These are phyloP conservation scores for Minunthozetes semirufus DNA, from an alignment of 2,888 invertebrate species.

Conservation along the genomic window DNA sequence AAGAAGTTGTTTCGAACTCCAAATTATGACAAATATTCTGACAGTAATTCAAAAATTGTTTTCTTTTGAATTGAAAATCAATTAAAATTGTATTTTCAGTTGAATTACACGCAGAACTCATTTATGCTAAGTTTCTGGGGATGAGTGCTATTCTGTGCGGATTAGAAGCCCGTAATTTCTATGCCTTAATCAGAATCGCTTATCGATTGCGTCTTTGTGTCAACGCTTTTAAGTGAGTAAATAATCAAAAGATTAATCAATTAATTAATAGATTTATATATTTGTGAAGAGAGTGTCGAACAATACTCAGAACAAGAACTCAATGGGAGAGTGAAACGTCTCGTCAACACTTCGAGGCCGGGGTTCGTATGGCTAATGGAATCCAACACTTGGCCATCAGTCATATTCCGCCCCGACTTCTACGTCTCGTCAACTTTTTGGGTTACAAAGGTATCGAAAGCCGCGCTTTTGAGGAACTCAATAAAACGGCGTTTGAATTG, in stretches of 20 bases:
- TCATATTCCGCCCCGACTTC: conserved; percentile 31
- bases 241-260: neutral
- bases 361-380: conserved; percentile 27
- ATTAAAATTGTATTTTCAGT: neutral
- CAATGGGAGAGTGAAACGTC: conserved; percentile 21
- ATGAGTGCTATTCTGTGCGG: conserved; percentile 20
- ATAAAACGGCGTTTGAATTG: conserved; percentile 28
- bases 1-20: conserved; percentile 30
- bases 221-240: conserved; percentile 30
- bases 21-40: conserved; percentile 37
- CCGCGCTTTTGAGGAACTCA: conserved; percentile 22
- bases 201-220: conserved; percentile 30
- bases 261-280: neutral
- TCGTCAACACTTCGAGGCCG: conserved; percentile 29
- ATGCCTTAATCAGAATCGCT: conserved; percentile 33
- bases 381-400: conserved; percentile 28
- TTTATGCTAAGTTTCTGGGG: conserved; percentile 26
- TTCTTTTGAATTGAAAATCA: neutral
- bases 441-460: conserved; percentile 28
- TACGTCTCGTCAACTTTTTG: conserved; percentile 28
- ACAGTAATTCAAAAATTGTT: conserved; percentile 11
- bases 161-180: conserved; percentile 26
- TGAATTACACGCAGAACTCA: conserved; percentile 35
- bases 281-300: conserved; percentile 22
- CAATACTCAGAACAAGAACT: conserved; percentile 10